Evolutionary conservation across 2,888 invertebrate species (phyloP), one percentile per base, ranked within the genome.

Genomic region (Nymphalis urticae): DNA sequence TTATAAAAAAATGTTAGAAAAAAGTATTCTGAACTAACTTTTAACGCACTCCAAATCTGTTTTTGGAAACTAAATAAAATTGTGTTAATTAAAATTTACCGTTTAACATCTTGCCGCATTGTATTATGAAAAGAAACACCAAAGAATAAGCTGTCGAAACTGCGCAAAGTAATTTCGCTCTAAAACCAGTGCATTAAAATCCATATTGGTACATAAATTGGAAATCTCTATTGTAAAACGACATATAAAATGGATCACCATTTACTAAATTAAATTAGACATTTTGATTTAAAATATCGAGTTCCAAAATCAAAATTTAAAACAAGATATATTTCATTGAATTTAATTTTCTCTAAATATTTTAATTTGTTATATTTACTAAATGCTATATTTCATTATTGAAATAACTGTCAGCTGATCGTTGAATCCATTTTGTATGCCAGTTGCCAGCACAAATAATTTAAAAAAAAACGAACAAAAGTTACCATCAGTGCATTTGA

Each of bases 401-500:
- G 10, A 42, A 56, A 27, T 32, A 32, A 7, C 32, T 56, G 32
- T n/a, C 32, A 32, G n/a, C 9, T 36, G 17, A 58, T 19, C 48
- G 50, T 24, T 17, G 50, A 59, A 68, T 72, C 68, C 72, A 72
- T 68, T 68, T 70, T 70, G 42, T 66, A 66, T 61, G 53, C 60
- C 53, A n/a, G 61, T 71, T 70, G 65, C 68, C 50, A 48, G 68
- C 68, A 74, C 68, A 66, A 66, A 75, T 65, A 68, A 51, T 56
- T 9, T 67, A 72, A 73, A 64, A 77, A 72, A 72, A 70, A 66
- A 74, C 54, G 54, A 56, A 56, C 54, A 56, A 75, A 75, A 74
- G 71, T 75, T 75, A 72, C 75, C 77, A 74, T 76, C 78, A 78
- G 77, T 79, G 80, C 82, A 82, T 84, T 84, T 82, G 78, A 83